A percentile compares a stretch with the other conserved stretches of the same genome.
These are phyloP conservation scores for Stomatorhinus walkeri DNA, from an alignment of 2,797 vertebrate genomes.

Conservation along the genomic window DNA sequence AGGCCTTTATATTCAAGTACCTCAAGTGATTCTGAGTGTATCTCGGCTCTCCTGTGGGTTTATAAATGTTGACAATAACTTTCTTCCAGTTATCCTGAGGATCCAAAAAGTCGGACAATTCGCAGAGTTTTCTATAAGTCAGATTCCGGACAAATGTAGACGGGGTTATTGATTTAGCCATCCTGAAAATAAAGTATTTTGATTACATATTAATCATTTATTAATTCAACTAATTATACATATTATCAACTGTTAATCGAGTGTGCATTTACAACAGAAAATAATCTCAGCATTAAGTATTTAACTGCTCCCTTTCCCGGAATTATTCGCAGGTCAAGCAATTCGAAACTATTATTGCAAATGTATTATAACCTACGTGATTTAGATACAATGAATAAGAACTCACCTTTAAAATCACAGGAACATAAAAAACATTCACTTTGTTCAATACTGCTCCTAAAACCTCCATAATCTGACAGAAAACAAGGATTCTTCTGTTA, in stretches of 20 bases:
- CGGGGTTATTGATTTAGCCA: slow-evolving; percentile 62
- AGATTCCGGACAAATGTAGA: slow-evolving; percentile 73
- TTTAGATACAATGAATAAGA: background rate
- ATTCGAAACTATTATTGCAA: background rate
- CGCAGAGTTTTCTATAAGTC: slow-evolving; percentile 54
- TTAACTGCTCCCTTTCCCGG: background rate
- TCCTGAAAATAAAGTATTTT: slow-evolving; percentile 33
- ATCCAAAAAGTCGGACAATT: slow-evolving; percentile 75
- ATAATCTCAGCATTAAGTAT: background rate
- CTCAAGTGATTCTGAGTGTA: slow-evolving; percentile 81
- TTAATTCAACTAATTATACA: background rate
- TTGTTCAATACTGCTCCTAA: background rate
- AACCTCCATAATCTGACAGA: background rate
- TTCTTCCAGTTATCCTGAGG: slow-evolving; percentile 82
- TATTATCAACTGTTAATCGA: background rate
- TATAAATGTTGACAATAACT: slow-evolving; percentile 66
- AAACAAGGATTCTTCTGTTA: background rate
- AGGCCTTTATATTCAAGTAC: slow-evolving; percentile 43
- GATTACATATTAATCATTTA: background rate
- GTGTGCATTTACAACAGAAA: background rate
- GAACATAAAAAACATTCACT: background rate
- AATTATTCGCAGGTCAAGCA: background rate
- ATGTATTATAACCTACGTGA: background rate
- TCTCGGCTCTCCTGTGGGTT: slow-evolving; percentile 65
- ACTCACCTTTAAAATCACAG: background rate